A percentile compares a stretch with the other conserved stretches of the same genome.
These are phyloP conservation scores for Achatina immaculata DNA, from an alignment of 1,140 invertebrate genomes.

Conservation along the genomic window DNA sequence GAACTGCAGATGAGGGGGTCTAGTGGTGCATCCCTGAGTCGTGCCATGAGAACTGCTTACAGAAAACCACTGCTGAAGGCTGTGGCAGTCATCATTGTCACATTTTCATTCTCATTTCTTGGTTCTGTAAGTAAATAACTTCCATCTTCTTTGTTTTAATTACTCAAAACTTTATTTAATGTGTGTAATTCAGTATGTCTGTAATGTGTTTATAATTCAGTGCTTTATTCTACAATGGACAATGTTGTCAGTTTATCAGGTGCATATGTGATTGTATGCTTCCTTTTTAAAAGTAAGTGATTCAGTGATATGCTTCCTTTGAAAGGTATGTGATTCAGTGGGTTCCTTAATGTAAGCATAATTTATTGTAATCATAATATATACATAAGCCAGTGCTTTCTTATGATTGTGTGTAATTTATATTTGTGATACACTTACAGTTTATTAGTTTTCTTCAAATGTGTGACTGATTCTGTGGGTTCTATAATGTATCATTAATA, in stretches of 20 bases:
- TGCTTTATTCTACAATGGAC: neutral
- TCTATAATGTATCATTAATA: too few relatives aligned
- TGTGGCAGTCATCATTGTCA: constrained; percentile 73
- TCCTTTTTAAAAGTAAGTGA: too few relatives aligned
- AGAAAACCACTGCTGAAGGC: constrained; percentile 74
- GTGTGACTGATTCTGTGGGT: too few relatives aligned
- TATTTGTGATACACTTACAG: too few relatives aligned
- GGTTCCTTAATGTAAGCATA: too few relatives aligned
- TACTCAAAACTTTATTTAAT: neutral
- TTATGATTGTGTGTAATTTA: too few relatives aligned
- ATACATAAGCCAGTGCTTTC: too few relatives aligned
- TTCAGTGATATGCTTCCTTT: too few relatives aligned
- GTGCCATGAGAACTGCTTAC: constrained; percentile 74
- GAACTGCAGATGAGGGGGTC: constrained; percentile 64
- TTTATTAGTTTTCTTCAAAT: too few relatives aligned
- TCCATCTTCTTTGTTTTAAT: neutral
- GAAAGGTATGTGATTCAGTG: too few relatives aligned
- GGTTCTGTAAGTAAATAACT: constrained; percentile 74
- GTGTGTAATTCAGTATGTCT: neutral
- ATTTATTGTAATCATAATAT: too few relatives aligned
- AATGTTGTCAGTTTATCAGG: neutral
- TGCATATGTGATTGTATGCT: too few relatives aligned
- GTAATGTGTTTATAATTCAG: constrained; percentile 10
- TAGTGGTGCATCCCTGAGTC: constrained; percentile 71
- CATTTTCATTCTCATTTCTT: constrained; percentile 76